Evolutionary conservation across 2,888 invertebrate genomes (phyloP), one percentile per base, ranked within the genome.

Genomic region (Alloplasta piceator): DNA sequence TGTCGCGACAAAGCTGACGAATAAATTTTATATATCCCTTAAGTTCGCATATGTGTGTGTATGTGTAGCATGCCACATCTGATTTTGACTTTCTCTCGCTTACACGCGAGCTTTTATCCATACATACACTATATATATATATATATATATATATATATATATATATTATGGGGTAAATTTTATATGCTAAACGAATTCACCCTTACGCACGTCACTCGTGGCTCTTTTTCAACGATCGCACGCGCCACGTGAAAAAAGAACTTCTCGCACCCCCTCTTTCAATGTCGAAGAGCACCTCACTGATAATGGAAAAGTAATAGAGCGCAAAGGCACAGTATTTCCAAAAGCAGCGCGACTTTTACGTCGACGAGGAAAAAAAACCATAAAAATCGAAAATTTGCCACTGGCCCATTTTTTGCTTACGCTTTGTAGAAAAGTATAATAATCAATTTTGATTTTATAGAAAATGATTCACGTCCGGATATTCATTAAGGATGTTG

Each of bases 101-200:
- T 26, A 52, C 61, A 50, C 67, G 64, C 67, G 55, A 36, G 41
- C 36, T 73, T 61, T 80, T 77, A 39, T 46, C 60, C 63, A 46
- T 46, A 48, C 4, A 60, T 12, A 60, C 14, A 39, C 52, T 39
- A 64, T 63, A 41, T 26, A 36, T 41, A 39, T 52, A 12, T 14
- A 52, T 36, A 50, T 41, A 55, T 10, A 16, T 14, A 39, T 39
- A 66, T 39, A 12, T 66, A 14, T 66, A 10, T 66, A 67, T 75
- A 61, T 41, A 12, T 38, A 4, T 36, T 14, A 41, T 38, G 72
- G 68, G 60, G 73, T 81, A 70, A 73, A 81, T 81, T 81, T 81
- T 78, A 56, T 78, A 81, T 81, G 81, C 78, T 71, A 81, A 81
- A 75, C 81, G 81, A 81, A 81, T 81, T 81, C 81, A 81, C 81